Percentiles rank a stretch among this genome's conserved stretches.
Evolutionary conservation across 2,113 vertebrate genomes (phyloP).

Genomic region (Gasterosteus aculeatus): DNA sequence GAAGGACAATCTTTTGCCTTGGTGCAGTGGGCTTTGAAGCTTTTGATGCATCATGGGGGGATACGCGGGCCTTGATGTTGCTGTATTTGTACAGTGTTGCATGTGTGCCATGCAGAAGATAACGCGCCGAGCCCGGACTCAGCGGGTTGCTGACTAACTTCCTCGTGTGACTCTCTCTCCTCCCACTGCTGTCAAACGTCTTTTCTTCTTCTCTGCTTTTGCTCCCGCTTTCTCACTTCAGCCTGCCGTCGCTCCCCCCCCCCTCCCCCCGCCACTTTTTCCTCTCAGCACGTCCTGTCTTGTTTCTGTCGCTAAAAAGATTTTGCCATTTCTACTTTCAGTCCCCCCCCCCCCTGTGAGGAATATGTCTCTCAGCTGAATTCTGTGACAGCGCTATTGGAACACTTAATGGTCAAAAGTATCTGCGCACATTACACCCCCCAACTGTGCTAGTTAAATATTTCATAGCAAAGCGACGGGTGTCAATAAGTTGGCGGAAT

Average conservation of each 20-base stretch:
- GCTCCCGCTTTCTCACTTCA: constrained; percentile 1
- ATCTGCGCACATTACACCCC: background rate
- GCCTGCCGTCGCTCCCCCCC: background rate
- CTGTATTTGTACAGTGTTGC: constrained; percentile 22
- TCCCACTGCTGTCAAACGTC: constrained; percentile 38
- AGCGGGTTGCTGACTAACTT: constrained; percentile 22
- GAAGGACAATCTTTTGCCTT: background rate
- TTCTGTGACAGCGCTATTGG: background rate
- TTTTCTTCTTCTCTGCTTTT: background rate
- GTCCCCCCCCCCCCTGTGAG: background rate
- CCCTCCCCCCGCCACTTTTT: background rate
- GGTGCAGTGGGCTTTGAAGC: constrained; percentile 3
- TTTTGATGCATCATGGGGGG: constrained; percentile 12
- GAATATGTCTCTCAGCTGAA: background rate
- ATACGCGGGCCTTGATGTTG: constrained; percentile 16
- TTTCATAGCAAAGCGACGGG: too few species aligned
- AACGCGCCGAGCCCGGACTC: constrained; percentile 1
- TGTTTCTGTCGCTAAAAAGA: background rate
- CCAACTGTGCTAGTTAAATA: background rate
- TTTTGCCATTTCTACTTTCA: background rate
- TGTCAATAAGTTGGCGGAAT: background rate
- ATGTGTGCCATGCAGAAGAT: constrained; percentile 16
- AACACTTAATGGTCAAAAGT: background rate
- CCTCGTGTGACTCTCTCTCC: constrained; percentile 28
- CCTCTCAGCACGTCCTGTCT: constrained; percentile 4